phyloP scores from a whole-genome alignment of 2,113 vertebrate genomes.

The Ochotona princeps region DNA sequence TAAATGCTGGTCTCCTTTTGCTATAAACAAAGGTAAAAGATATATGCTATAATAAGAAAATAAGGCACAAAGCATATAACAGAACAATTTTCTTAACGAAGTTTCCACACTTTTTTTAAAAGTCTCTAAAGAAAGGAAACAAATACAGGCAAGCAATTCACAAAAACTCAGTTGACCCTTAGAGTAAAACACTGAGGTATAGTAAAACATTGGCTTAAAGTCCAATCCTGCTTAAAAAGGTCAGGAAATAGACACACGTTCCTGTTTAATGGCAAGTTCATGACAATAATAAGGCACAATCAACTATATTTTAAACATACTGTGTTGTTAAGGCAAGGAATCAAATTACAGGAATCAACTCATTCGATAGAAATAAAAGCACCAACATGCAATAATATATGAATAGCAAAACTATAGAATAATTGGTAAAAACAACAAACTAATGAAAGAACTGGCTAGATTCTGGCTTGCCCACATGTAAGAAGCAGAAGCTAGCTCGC shows the following conservation, averaged over 20 bases:
- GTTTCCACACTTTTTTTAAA: constrained; percentile 8
- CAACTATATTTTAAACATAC: not conserved
- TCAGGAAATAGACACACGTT: not conserved
- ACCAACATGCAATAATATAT: not conserved
- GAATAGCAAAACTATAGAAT: not conserved
- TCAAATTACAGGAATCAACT: not conserved
- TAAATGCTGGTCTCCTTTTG: not conserved
- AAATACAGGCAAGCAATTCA: not conserved
- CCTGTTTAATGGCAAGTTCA: not conserved
- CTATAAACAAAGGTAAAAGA: not conserved
- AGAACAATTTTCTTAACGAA: not conserved
- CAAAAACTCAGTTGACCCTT: not conserved
- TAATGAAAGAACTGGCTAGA: not conserved
- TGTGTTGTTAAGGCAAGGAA: not conserved
- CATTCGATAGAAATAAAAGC: not conserved
- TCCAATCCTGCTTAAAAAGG: not conserved
- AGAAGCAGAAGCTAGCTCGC: not conserved
- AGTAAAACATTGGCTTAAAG: not conserved
- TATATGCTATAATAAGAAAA: not conserved
- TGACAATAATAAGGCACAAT: not conserved
- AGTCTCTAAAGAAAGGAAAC: not conserved
- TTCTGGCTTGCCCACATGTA: not conserved
- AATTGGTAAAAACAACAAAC: not conserved
- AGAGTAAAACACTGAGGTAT: not conserved
- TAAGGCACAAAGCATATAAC: not conserved